phyloP scores from a whole-genome alignment of 2,888 invertebrate species.

The Eremobia ochroleuca region DNA sequence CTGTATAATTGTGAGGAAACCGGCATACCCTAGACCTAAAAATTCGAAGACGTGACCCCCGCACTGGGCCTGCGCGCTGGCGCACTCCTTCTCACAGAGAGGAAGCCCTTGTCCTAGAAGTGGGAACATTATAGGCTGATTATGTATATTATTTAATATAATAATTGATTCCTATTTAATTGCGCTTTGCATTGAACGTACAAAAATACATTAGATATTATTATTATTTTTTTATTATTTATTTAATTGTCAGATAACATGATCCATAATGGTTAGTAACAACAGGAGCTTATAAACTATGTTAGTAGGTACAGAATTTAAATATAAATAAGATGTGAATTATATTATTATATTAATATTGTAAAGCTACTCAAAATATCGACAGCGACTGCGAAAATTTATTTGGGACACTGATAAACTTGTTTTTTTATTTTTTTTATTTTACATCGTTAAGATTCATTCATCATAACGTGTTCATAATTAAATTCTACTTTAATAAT shows the following conservation, averaged over 20 bases:
- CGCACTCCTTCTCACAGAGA: background rate
- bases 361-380: constrained; percentile 27
- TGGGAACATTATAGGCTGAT: background rate
- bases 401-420: constrained; percentile 42
- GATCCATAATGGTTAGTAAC: no score
- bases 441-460: constrained; percentile 13
- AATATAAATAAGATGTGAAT: no score
- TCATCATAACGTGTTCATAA: constrained; percentile 38
- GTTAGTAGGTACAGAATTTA: no score
- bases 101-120: background rate
- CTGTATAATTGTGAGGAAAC: background rate
- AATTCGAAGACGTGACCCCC: background rate
- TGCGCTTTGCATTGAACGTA: constrained; percentile 3
- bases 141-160: background rate
- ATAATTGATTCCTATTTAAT: background rate
- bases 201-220: background rate
- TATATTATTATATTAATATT: no score
- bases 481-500: constrained; percentile 54
- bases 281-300: no score
- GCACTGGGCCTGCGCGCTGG: background rate
- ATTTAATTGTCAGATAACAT: no score
- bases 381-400: constrained; percentile 20
- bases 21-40: background rate
- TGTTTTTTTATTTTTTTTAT: constrained; percentile 23
- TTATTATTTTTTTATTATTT: no score